Evolutionary conservation across 2,888 invertebrate genomes (phyloP).

Genomic region (Isoperla grammatica): DNA sequence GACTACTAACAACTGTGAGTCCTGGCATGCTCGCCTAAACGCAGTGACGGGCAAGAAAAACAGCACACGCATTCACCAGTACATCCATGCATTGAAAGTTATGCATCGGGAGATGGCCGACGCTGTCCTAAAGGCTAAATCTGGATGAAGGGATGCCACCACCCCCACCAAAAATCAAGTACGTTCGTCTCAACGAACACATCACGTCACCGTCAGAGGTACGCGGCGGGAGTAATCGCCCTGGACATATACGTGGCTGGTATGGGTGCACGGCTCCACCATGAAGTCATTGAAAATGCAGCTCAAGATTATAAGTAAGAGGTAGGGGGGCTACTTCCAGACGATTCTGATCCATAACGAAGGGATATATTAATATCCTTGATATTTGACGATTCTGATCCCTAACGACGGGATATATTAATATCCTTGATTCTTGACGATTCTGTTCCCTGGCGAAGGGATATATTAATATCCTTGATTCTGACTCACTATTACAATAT

Average conservation of each 20-base stretch:
- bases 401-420: no score
- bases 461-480: no score
- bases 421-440: no score
- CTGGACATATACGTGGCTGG: not conserved
- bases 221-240: not conserved
- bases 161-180: not conserved
- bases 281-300: not conserved
- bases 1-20: not conserved
- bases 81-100: not conserved
- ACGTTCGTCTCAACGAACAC: not conserved
- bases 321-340: no score
- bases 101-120: constrained; percentile 1
- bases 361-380: no score
- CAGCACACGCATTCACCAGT: not conserved
- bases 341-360: no score
- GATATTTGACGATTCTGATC: no score
- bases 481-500: no score
- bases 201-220: not conserved
- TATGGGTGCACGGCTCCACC: not conserved
- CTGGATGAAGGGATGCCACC: not conserved
- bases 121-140: not conserved
- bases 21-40: not conserved
- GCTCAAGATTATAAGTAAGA: no score
- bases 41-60: not conserved
- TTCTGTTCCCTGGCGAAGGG: no score